Base-by-base conservation (phyloP, 2,888 invertebrate species). In the Homarus gammarus region DNA sequence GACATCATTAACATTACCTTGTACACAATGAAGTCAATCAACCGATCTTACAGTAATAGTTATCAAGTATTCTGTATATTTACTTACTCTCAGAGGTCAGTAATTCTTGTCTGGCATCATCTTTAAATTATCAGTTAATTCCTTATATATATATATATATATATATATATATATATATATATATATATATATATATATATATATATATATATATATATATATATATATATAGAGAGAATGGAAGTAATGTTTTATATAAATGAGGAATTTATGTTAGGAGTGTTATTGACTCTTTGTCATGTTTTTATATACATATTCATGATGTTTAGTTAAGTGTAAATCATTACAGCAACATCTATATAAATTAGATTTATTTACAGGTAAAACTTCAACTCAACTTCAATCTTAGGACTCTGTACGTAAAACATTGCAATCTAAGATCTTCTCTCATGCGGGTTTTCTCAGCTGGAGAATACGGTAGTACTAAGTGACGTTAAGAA, bases 371-470 rank as follows among this genome's bases (percentile, higher is more conserved):
- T 0, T 18, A 18, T 56, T 56, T 18, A 0, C 15, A 56, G 56
- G 73, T 40, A 31, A 79, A 51, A 87, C 56, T 79, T 88, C 77
- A 83, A 88, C 83, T 64, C 38, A 68, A 68, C 77, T 83, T 83
- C 64, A 83, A 83, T 88, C 88, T 88, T 75, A 88, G 77, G 83
- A 38, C 68, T 68, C 38, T 44, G 70, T 44, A 70, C 40, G 82
- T n/a, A 27, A n/a, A 70, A 70, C 82, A 83, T 70, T 44, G 82
- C 82, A 70, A 70, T 83, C 70, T 83, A 83, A 70, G 70, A 27
- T 78, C 49, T 87, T 86, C 78, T 72, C 70, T 83, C 88, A 88
- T 88, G 88, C 88, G 83, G 84, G 83, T 51, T 78, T 61, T 72
- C 72, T 84, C 36, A 36, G 40, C 77, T 81, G 56, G 22, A 82